Percentiles rank a stretch among this genome's conserved stretches.
These are phyloP conservation scores for Echeneis naucrates DNA, from an alignment of 2,797 vertebrate genomes.

Conservation along the genomic window DNA sequence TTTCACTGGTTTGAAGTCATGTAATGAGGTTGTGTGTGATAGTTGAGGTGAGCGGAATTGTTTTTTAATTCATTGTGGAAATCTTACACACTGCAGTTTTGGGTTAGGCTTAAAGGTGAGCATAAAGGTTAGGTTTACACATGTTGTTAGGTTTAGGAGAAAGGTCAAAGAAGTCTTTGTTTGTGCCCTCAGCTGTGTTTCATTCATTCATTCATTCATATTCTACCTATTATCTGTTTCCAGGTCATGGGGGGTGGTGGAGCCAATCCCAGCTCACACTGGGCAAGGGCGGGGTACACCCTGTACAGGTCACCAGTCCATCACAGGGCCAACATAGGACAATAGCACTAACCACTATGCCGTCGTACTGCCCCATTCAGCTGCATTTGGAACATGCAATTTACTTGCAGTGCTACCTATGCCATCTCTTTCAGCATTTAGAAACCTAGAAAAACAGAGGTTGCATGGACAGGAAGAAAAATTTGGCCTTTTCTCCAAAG, in stretches of 20 bases:
- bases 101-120: not conserved
- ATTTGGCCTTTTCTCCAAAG: constrained; percentile 74
- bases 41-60: not conserved
- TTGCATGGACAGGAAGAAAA: constrained; percentile 58
- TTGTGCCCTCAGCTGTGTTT: too few relatives aligned
- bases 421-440: constrained; percentile 39
- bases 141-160: not conserved
- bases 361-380: too few relatives aligned
- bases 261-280: too few relatives aligned
- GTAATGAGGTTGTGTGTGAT: constrained; percentile 28
- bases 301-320: too few relatives aligned
- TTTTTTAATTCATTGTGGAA: constrained; percentile 23
- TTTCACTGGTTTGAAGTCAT: constrained; percentile 49
- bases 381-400: constrained; percentile 6
- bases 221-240: too few relatives aligned
- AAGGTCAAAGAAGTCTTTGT: not conserved
- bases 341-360: too few relatives aligned
- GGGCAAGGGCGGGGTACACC: too few relatives aligned
- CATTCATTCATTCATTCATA: too few relatives aligned
- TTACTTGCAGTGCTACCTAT: constrained; percentile 14
- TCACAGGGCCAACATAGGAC: too few relatives aligned
- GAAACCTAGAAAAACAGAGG: constrained; percentile 53
- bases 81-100: constrained; percentile 5
- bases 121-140: not conserved
- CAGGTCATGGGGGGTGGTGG: too few relatives aligned